Conservation (phyloP, 1,140 invertebrate species). For the Pemphigus obesinymphae region DNA sequence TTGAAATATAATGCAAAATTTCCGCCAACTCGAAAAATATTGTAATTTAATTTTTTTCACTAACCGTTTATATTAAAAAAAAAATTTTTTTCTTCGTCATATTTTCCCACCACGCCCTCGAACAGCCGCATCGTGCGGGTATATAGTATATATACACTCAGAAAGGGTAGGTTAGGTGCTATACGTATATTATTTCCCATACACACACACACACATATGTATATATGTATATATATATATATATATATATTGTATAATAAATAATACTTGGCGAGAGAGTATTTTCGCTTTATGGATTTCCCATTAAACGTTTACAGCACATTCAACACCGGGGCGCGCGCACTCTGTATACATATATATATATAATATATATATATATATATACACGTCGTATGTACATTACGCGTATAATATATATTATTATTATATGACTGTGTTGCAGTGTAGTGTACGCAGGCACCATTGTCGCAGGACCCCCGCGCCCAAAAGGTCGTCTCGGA, state of each 20-base stretch:
- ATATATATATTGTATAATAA: too few species aligned
- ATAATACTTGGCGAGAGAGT: not conserved
- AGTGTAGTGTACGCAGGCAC: too few species aligned
- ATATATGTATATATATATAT: not conserved
- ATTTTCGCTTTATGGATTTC: not conserved
- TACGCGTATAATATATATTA: too few species aligned
- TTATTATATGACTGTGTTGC: too few species aligned
- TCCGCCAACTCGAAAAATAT: too few species aligned
- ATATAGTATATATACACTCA: not conserved
- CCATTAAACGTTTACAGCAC: slow-evolving; percentile 15
- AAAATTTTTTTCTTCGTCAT: not conserved
- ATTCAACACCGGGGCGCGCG: not conserved
- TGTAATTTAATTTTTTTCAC: too few species aligned
- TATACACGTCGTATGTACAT: too few species aligned
- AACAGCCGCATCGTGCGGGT: too few species aligned
- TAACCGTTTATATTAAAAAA: too few species aligned
- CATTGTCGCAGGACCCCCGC: not conserved
- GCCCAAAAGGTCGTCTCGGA: not conserved
- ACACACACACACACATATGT: not conserved
- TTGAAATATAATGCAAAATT: too few species aligned
- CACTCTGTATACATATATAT: too few species aligned
- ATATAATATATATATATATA: not conserved
- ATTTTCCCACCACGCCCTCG: not conserved
- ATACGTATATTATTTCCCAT: not conserved
- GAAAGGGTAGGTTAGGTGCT: not conserved